A percentile compares a stretch with the other conserved stretches of the same genome.
phyloP scores from a whole-genome alignment of 2,797 vertebrate genomes.

The Clangula hyemalis region DNA sequence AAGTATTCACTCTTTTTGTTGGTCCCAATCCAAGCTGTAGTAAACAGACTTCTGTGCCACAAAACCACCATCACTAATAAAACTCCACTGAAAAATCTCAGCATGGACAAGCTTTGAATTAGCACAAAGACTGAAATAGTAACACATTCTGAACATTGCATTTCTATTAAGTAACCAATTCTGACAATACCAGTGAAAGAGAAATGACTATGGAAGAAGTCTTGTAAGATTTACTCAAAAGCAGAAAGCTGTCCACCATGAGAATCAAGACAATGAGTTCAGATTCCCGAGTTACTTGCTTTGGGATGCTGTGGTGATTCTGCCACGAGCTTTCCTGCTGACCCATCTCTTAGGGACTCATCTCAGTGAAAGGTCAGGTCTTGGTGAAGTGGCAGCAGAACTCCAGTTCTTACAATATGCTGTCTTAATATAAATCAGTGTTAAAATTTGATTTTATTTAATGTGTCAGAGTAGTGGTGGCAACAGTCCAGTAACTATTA shows the following conservation, averaged over 20 bases:
- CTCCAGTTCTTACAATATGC: not conserved
- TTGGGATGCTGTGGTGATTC: not conserved
- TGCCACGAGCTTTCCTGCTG: not conserved
- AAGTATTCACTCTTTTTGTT: not conserved
- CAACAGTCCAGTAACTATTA: not conserved
- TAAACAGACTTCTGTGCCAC: not conserved
- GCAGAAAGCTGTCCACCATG: not conserved
- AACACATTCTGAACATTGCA: not conserved
- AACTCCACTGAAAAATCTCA: not conserved
- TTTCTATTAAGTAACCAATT: not conserved
- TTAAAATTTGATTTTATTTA: not conserved
- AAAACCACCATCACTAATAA: not conserved
- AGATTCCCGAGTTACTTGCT: not conserved
- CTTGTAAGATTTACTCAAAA: not conserved
- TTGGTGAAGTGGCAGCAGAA: not conserved
- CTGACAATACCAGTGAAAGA: not conserved
- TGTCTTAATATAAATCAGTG: not conserved
- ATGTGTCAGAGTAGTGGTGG: not conserved
- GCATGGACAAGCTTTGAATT: not conserved
- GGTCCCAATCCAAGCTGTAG: not conserved
- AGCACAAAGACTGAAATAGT: not conserved
- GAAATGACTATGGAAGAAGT: not conserved
- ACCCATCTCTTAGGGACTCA: not conserved
- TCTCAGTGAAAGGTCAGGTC: not conserved
- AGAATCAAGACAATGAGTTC: not conserved